Evolutionary conservation across 2,888 invertebrate genomes (phyloP).

Genomic region (Saturnia pavonia): DNA sequence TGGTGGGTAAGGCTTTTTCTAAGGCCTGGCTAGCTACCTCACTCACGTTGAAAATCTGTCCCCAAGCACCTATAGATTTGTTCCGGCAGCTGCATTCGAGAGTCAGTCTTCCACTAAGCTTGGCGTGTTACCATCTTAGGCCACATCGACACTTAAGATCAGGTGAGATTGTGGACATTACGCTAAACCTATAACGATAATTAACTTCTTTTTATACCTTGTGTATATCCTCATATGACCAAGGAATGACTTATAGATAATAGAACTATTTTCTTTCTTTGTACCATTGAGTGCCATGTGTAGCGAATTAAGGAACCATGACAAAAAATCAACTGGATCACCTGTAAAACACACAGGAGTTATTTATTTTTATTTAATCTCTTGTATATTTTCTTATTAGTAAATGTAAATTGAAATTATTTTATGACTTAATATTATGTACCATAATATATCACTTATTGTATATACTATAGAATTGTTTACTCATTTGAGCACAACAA

Average conservation of each 20-base stretch:
- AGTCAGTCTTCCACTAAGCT: no score
- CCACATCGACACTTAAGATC: no score
- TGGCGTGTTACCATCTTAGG: no score
- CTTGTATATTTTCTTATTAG: neutral
- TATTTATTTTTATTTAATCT: neutral
- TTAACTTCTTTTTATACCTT: conserved; percentile 48
- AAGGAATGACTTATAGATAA: conserved; percentile 97
- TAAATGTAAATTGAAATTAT: no score
- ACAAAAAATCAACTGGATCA: conserved; percentile 98
- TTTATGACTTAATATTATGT: no score
- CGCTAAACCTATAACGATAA: no score
- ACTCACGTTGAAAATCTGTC: no score
- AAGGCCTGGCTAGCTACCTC: no score
- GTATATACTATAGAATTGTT: neutral
- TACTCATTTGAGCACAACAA: neutral
- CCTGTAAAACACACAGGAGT: conserved; percentile 75
- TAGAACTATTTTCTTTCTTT: conserved; percentile 92
- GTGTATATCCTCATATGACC: conserved; percentile 95
- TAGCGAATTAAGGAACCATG: conserved; percentile 98
- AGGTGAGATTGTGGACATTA: no score
- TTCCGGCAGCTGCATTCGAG: no score
- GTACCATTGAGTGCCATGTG: conserved; percentile 97
- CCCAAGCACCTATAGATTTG: no score
- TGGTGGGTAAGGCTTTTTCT: no score
- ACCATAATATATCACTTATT: neutral